Evolutionary conservation across 2,888 invertebrate species (phyloP).

Genomic region (Cecidostiba fungosa): DNA sequence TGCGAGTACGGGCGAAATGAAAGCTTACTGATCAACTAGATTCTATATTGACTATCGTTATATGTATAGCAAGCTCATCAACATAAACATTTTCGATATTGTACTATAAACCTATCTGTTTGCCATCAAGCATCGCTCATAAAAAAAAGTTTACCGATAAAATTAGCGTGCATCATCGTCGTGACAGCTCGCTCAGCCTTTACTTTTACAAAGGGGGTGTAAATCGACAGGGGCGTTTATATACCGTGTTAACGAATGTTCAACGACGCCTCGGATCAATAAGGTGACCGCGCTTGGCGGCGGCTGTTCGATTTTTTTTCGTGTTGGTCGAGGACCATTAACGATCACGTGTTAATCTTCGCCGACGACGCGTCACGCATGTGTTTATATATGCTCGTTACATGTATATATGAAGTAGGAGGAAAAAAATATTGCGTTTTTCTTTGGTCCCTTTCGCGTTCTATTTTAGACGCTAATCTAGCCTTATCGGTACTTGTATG

Average conservation of each 20-base stretch:
- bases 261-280: conserved; percentile 47
- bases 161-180: conserved; percentile 15
- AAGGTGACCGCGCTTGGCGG: neutral
- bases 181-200: neutral
- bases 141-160: neutral
- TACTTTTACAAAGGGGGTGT: conserved; percentile 21
- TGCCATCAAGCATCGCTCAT: neutral
- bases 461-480: neutral
- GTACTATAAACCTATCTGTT: neutral
- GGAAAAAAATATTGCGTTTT: neutral
- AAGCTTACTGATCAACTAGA: too few species aligned
- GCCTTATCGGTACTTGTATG: conserved; percentile 24
- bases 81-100: neutral
- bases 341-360: conserved; percentile 54
- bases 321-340: conserved; percentile 37
- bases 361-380: neutral
- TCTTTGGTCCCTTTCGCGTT: neutral
- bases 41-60: too few species aligned
- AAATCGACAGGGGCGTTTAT: conserved; percentile 32
- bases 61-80: too few species aligned
- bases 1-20: too few species aligned
- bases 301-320: conserved; percentile 21
- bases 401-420: neutral
- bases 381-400: conserved; percentile 48
- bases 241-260: conserved; percentile 43